Evolutionary conservation across 2,797 vertebrate species (phyloP).

Genomic region (Hypotaenidia okinawae): DNA sequence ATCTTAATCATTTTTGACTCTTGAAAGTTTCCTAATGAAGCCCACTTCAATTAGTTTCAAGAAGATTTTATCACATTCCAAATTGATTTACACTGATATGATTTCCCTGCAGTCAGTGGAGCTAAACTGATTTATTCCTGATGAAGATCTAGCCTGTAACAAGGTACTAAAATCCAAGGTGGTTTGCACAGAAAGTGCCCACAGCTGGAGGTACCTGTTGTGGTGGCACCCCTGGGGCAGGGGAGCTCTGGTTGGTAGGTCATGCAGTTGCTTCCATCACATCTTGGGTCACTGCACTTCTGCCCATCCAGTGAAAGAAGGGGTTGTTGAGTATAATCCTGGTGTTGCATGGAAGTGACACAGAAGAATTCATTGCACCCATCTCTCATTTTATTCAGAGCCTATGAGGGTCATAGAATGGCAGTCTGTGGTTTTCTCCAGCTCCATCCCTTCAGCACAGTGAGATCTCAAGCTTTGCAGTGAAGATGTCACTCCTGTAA

Average conservation of each 20-base stretch:
- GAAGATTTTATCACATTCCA: slow-evolving; percentile 22
- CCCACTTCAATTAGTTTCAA: slow-evolving; percentile 1
- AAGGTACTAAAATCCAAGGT: neutral
- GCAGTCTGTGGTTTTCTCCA: neutral
- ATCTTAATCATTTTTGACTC: slow-evolving; percentile 24
- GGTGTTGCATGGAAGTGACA: neutral
- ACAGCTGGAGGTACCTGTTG: neutral
- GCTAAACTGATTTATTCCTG: slow-evolving; percentile 4
- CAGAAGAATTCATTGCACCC: neutral
- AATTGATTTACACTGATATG: slow-evolving; percentile 8
- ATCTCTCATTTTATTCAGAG: neutral
- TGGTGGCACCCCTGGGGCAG: neutral
- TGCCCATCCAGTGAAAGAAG: neutral
- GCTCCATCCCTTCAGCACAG: neutral
- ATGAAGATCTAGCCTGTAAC: neutral
- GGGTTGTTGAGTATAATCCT: neutral
- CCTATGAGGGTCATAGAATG: neutral
- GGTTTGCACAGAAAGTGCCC: neutral
- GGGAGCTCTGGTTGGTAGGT: neutral
- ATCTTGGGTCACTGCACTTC: neutral
- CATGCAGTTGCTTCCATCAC: neutral
- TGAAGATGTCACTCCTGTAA: neutral
- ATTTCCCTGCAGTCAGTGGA: neutral
- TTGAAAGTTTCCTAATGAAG: slow-evolving; percentile 39
- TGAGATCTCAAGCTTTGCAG: neutral